A percentile compares a stretch with the other conserved stretches of the same genome.
These are phyloP conservation scores for Apoda limacodes DNA, from an alignment of 2,888 invertebrate species.

Conservation along the genomic window DNA sequence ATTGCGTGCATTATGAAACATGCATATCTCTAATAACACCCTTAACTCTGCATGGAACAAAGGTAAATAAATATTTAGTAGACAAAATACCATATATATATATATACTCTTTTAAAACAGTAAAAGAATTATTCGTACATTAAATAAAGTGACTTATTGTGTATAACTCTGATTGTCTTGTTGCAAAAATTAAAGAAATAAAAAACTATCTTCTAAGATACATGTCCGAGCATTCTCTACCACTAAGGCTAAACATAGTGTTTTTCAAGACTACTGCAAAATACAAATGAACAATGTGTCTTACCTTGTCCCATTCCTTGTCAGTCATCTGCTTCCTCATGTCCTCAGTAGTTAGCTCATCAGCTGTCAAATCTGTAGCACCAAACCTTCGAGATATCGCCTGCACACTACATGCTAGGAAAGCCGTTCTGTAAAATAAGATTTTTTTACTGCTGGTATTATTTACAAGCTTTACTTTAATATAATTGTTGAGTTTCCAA, in stretches of 20 bases:
- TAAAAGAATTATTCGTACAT: no score
- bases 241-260: neutral
- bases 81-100: neutral
- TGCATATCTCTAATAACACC: no score
- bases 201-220: neutral
- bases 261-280: neutral
- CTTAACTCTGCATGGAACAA: no score
- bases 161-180: no score
- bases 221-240: neutral
- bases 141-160: no score
- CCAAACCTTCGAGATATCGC: conserved; percentile 91
- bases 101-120: no score
- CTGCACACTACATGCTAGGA: conserved; percentile 92
- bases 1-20: no score
- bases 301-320: conserved; percentile 89
- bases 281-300: neutral
- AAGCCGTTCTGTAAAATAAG: conserved; percentile 82
- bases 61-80: neutral
- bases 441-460: no score
- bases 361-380: conserved; percentile 83
- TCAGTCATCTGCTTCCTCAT: conserved; percentile 96
- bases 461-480: no score
- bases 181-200: no score
- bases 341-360: conserved; percentile 90
- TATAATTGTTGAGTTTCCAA: no score